phyloP scores from a whole-genome alignment of 2,113 vertebrate genomes.

The Nannospalax galili region DNA sequence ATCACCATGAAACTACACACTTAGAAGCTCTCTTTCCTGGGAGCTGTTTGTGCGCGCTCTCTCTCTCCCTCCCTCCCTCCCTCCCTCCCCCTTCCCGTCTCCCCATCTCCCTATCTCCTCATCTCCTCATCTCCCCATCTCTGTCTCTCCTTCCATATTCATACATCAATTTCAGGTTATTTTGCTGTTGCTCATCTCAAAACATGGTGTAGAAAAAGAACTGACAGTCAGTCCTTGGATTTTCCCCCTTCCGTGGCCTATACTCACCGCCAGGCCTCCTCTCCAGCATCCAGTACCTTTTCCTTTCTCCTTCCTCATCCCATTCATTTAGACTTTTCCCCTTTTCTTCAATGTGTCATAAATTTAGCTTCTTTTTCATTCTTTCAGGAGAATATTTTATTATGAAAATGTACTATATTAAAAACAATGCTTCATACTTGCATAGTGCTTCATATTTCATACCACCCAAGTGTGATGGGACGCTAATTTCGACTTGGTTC shows the following conservation, averaged over 20 bases:
- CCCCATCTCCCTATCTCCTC: neutral
- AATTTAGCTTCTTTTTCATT: constrained; percentile 37
- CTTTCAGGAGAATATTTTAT: constrained; percentile 34
- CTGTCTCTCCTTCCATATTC: constrained; percentile 62
- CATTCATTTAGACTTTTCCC: neutral
- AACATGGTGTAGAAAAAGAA: constrained; percentile 70
- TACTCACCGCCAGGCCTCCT: constrained; percentile 16
- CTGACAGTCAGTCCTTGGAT: constrained; percentile 61
- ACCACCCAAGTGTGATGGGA: neutral
- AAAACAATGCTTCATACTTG: constrained; percentile 1
- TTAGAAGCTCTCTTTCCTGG: constrained; percentile 43
- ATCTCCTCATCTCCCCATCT: neutral
- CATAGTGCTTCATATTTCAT: constrained; percentile 27
- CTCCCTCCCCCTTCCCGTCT: no score
- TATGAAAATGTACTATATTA: constrained; percentile 46
- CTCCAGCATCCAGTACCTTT: neutral
- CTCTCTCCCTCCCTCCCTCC: neutral
- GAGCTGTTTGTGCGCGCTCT: constrained; percentile 40
- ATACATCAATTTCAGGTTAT: constrained; percentile 72
- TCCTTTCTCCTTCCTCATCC: neutral
- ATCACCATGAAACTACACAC: constrained; percentile 55
- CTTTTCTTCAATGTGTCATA: constrained; percentile 26
- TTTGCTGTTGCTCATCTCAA: neutral
- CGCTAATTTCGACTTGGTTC: neutral
- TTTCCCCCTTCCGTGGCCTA: constrained; percentile 51